These are phyloP conservation scores for Chrysodeixis includens DNA, from an alignment of 2,888 invertebrate genomes.

Conservation along the genomic window DNA sequence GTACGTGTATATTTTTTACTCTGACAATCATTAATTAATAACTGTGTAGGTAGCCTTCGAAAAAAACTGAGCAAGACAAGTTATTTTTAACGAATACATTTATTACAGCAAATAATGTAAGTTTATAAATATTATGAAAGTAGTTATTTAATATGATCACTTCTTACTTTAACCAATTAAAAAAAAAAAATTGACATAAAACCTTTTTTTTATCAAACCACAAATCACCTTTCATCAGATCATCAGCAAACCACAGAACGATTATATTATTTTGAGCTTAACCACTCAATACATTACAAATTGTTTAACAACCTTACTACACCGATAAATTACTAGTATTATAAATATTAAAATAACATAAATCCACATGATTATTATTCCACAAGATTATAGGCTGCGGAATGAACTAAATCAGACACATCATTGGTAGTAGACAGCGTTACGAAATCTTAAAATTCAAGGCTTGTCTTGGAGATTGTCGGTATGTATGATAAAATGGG, in stretches of 20 bases:
- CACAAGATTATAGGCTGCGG: background rate
- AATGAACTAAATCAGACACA: constrained; percentile 2
- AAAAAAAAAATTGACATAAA: too few relatives aligned
- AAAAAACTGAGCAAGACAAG: background rate
- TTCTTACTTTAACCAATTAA: too few relatives aligned
- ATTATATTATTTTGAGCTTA: too few relatives aligned
- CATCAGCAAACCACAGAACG: too few relatives aligned
- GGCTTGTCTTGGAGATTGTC: constrained; percentile 45
- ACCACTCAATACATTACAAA: too few relatives aligned
- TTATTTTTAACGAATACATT: background rate
- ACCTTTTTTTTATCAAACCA: too few relatives aligned
- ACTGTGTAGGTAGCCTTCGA: too few relatives aligned
- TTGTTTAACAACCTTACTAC: background rate
- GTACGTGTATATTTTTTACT: background rate
- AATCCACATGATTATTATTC: background rate
- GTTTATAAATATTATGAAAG: too few relatives aligned
- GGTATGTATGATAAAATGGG: constrained; percentile 27
- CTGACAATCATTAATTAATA: too few relatives aligned
- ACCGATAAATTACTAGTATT: background rate
- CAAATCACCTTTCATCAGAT: too few relatives aligned
- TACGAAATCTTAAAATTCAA: constrained; percentile 45
- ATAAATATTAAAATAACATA: background rate
- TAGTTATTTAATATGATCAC: too few relatives aligned
- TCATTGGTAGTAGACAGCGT: constrained; percentile 23
- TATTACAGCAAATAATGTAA: too few relatives aligned